Evolutionary conservation across 2,113 vertebrate species (phyloP).

Genomic region (Neodon shergylaensis): DNA sequence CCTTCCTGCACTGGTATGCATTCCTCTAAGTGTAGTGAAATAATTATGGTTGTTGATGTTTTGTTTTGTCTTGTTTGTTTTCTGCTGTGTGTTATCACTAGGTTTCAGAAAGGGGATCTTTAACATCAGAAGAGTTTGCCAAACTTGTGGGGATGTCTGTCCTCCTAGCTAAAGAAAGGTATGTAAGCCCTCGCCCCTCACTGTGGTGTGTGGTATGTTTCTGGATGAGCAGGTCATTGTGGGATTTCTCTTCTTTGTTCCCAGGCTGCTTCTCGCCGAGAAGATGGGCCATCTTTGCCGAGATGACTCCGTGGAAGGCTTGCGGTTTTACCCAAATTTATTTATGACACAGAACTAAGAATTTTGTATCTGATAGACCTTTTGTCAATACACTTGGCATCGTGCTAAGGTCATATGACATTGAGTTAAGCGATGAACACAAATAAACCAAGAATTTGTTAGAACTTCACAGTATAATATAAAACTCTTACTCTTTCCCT

Average conservation of each 20-base stretch:
- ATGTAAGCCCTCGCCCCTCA: neutral
- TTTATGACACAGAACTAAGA: slow-evolving; percentile 90
- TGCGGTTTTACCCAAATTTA: slow-evolving; percentile 97
- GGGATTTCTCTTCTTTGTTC: slow-evolving; percentile 38
- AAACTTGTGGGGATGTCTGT: slow-evolving; percentile 98
- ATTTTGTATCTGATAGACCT: slow-evolving; percentile 39
- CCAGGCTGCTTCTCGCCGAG: slow-evolving; percentile 95
- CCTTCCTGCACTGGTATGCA: neutral
- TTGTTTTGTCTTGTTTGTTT: slow-evolving; percentile 55
- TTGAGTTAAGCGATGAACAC: slow-evolving; percentile 62
- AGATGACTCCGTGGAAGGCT: slow-evolving; percentile 98
- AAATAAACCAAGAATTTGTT: slow-evolving; percentile 57
- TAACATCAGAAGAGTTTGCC: slow-evolving; percentile 98
- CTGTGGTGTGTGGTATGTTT: neutral
- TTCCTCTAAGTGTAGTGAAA: neutral
- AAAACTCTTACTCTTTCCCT: slow-evolving; percentile 75
- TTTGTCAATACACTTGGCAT: slow-evolving; percentile 39
- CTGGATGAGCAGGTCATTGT: neutral
- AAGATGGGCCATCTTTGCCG: slow-evolving; percentile 98
- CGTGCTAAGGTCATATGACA: slow-evolving; percentile 34
- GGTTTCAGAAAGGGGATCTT: slow-evolving; percentile 97
- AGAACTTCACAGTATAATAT: slow-evolving; percentile 65
- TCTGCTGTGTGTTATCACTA: slow-evolving; percentile 73
- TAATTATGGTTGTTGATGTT: neutral
- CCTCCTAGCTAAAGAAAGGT: slow-evolving; percentile 98